Percentiles rank a stretch among this genome's conserved stretches.
Conservation (phyloP, 2,113 vertebrate species). For the Azemiops feae region DNA sequence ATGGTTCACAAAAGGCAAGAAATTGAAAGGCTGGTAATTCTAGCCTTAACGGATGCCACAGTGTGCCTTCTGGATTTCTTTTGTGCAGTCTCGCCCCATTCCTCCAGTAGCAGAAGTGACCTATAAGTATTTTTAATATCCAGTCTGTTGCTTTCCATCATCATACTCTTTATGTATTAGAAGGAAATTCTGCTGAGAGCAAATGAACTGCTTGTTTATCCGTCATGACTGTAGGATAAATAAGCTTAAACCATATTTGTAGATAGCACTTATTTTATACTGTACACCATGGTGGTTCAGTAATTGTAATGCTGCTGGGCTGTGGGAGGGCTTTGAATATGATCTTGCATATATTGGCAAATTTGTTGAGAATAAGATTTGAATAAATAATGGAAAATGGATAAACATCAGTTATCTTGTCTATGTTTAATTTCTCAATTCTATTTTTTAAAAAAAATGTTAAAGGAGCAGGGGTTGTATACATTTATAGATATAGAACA, state of each 20-base stretch:
- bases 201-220: constrained; percentile 28
- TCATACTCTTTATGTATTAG: constrained; percentile 44
- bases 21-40: constrained; percentile 38
- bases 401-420: constrained; percentile 52
- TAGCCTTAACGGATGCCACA: constrained; percentile 43
- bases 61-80: constrained; percentile 56
- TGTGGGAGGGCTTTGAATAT: constrained; percentile 47
- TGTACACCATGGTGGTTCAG: constrained; percentile 27
- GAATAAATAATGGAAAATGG: constrained; percentile 40
- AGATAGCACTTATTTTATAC: constrained; percentile 41
- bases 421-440: constrained; percentile 33
- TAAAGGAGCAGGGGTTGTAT: neutral
- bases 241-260: constrained; percentile 46
- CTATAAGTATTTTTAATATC: constrained; percentile 18
- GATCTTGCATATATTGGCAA: constrained; percentile 29
- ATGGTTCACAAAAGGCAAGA: constrained; percentile 25
- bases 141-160: constrained; percentile 34
- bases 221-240: constrained; percentile 43
- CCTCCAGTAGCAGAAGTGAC: constrained; percentile 31
- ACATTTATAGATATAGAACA: neutral
- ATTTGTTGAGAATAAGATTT: constrained; percentile 38
- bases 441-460: neutral
- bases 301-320: constrained; percentile 37
- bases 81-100: constrained; percentile 30
- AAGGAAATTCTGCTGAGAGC: constrained; percentile 21